Conservation (phyloP, 2,113 vertebrate species). For the Erythrocercus mccallii region DNA sequence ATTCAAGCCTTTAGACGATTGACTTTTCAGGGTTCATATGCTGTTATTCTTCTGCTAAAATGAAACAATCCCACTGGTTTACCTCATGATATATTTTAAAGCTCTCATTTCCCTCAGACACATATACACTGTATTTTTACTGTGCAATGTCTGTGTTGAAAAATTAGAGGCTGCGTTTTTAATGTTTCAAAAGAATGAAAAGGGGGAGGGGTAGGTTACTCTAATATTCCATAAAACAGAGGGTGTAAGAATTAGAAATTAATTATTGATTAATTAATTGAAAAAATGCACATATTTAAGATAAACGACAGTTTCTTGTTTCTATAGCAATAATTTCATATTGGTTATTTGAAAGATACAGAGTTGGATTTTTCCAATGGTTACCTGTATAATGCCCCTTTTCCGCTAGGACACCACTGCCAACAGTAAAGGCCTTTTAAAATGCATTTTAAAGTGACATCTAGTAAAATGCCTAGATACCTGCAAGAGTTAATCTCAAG, state of each 20-base stretch:
- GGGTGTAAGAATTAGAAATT: not conserved
- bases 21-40: not conserved
- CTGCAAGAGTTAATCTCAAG: not conserved
- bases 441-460: not conserved
- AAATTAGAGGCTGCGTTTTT: not conserved
- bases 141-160: not conserved
- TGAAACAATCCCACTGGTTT: not conserved
- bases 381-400: not conserved
- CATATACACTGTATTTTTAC: not conserved
- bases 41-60: not conserved
- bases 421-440: not conserved
- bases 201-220: not conserved
- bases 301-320: not conserved
- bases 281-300: not conserved
- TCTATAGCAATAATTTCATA: not conserved
- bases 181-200: not conserved
- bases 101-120: not conserved
- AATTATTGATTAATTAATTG: not conserved
- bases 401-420: not conserved
- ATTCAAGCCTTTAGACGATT: not conserved
- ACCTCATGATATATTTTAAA: not conserved
- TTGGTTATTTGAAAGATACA: not conserved
- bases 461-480: not conserved
- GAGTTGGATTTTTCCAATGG: not conserved
- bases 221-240: not conserved